phyloP scores from a whole-genome alignment of 2,113 vertebrate genomes.

The Ascaphus truei region DNA sequence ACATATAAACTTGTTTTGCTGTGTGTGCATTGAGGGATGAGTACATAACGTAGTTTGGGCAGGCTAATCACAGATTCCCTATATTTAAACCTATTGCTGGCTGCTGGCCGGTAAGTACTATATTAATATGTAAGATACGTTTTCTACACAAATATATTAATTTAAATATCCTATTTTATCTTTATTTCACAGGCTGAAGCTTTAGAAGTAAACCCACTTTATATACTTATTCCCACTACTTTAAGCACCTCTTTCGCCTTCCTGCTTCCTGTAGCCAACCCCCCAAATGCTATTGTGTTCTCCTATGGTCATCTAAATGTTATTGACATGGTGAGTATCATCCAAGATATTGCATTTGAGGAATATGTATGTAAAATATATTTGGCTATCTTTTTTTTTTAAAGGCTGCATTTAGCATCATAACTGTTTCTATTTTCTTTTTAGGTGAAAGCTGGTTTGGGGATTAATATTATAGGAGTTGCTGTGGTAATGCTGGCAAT shows the following conservation, averaged over 20 bases:
- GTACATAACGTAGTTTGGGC: too few species aligned
- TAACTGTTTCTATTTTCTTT: slow-evolving; percentile 31
- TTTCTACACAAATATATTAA: neutral
- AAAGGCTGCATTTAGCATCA: too few species aligned
- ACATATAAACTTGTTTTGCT: too few species aligned
- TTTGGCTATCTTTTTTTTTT: neutral
- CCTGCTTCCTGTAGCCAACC: slow-evolving; percentile 85
- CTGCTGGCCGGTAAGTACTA: too few species aligned
- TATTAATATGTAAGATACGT: too few species aligned
- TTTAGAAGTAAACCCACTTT: slow-evolving; percentile 82
- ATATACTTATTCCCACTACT: slow-evolving; percentile 82
- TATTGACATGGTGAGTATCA: slow-evolving; percentile 81
- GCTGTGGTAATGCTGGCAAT: slow-evolving; percentile 76
- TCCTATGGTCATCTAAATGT: slow-evolving; percentile 79
- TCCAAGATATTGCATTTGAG: neutral
- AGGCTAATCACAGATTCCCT: too few species aligned
- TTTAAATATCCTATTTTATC: neutral
- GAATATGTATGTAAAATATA: neutral
- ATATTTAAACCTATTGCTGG: too few species aligned
- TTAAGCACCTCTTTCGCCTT: slow-evolving; percentile 88
- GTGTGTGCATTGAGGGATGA: too few species aligned
- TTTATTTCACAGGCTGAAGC: slow-evolving; percentile 73
- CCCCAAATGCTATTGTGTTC: slow-evolving; percentile 86
- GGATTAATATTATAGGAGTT: slow-evolving; percentile 79
- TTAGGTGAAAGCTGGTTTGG: slow-evolving; percentile 90